Conservation (phyloP, 2,888 invertebrate genomes). For the Euzetes globulus region DNA sequence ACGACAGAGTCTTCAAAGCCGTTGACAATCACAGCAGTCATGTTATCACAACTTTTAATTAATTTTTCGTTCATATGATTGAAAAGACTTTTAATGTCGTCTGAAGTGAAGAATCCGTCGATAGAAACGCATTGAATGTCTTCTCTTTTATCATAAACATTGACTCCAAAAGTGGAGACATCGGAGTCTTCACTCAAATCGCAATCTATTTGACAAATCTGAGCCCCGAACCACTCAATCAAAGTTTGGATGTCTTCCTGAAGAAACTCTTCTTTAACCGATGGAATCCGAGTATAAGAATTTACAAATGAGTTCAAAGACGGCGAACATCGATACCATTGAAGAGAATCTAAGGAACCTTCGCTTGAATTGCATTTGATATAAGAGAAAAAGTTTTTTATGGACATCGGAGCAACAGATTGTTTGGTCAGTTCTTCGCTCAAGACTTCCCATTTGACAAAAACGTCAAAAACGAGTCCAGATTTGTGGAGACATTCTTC, state of each 20-base stretch:
- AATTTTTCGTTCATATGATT: neutral
- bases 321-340: conserved; percentile 10
- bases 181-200: neutral
- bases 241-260: neutral
- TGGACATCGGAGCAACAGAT: conserved; percentile 28
- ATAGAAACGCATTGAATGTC: conserved; percentile 3
- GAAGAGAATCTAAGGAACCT: neutral
- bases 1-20: conserved; percentile 34
- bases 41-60: neutral
- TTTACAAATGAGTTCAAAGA: neutral
- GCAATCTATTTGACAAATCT: conserved; percentile 27
- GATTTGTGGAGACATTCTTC: conserved; percentile 27
- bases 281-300: neutral
- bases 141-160: neutral
- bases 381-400: conserved; percentile 34
- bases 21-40: conserved; percentile 30
- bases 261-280: neutral
- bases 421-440: neutral
- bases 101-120: conserved; percentile 34
- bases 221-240: conserved; percentile 35
- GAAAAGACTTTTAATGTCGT: conserved; percentile 22
- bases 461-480: conserved; percentile 32
- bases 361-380: conserved; percentile 26
- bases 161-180: neutral
- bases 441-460: conserved; percentile 36